These are phyloP conservation scores for Tachysurus fulvidraco DNA, from an alignment of 2,113 vertebrate genomes.

Conservation along the genomic window DNA sequence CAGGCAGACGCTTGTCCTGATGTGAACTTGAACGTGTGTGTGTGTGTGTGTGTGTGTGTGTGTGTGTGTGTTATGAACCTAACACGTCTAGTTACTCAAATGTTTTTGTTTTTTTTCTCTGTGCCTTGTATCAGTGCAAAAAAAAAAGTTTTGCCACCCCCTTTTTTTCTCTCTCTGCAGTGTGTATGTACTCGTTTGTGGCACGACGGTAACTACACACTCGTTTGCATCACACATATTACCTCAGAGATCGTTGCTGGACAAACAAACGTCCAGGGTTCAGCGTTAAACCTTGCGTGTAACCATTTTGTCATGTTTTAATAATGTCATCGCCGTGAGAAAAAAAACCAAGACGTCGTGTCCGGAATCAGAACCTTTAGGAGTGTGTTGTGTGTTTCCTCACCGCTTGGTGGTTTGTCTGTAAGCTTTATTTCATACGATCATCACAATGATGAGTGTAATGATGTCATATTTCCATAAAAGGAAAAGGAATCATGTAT, in stretches of 20 bases:
- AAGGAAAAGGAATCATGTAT: background rate
- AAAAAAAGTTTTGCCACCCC: background rate
- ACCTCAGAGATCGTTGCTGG: background rate
- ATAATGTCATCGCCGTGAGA: background rate
- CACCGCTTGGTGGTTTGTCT: too few species aligned
- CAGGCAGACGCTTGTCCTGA: conserved; percentile 22
- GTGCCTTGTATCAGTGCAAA: background rate
- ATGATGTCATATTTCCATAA: background rate
- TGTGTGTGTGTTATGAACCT: background rate
- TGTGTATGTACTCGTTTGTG: background rate
- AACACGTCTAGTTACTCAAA: background rate
- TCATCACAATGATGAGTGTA: background rate
- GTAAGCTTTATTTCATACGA: background rate
- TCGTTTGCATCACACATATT: background rate
- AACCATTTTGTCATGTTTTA: background rate
- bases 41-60: conserved; percentile 33
- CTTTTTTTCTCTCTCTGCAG: background rate
- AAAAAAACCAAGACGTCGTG: background rate
- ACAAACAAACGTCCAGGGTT: background rate
- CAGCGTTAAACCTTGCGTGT: background rate
- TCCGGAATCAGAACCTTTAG: background rate
- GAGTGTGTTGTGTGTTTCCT: background rate
- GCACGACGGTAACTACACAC: background rate
- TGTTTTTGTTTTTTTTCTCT: background rate
- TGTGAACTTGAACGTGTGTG: conserved; percentile 36